Base-by-base conservation (phyloP, 2,797 vertebrate species). In the Diplodus puntazzo region DNA sequence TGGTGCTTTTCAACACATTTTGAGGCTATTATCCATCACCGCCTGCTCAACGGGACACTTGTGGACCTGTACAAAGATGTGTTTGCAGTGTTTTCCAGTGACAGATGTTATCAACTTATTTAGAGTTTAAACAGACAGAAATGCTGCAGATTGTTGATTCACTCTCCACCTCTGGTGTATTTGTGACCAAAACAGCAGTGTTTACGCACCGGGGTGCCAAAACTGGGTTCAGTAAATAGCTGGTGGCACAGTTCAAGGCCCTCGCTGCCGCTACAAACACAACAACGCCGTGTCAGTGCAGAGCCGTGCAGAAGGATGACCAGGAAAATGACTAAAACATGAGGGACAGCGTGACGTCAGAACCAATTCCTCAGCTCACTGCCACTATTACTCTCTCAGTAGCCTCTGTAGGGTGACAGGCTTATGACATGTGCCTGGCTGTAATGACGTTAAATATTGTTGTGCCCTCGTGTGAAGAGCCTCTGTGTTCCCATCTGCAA, bases 211-310 rank as follows among this genome's bases (percentile, higher is more conserved):
- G 69, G 18, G 34, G 14, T 69, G 49, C 61, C 68, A 72, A 72
- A 91, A 80, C 74, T 25, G 62, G 84, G 77, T 87, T 86, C 11
- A 63, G 63, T 81, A 65, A 80, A 82, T 1, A 75, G 63, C 57
- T 59, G 34, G 71, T 49, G 81, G 75, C 61, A 82, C 6, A 69
- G 86, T 82, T 67, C 78, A 84, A 78, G 63, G 79, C 27, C 27
- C 70, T 74, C 46, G 9, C 11, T 21, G 10, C 55, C 55, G 52
- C 55, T 23, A 46, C 61, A 71, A 3, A 75, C 69, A 27, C 27
- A 25, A 27, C 27, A 4, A 23, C 27, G 17, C 4, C 7, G 18
- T 5, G 3, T 8, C 34, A 34, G 14, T 42, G 13, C 60, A 27
- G 27, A 6, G 30, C 30, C 7, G 30, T 60, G 27, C 11, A 6